These are phyloP conservation scores for Rallus limicola DNA, from an alignment of 2,113 vertebrate genomes.

Conservation along the genomic window DNA sequence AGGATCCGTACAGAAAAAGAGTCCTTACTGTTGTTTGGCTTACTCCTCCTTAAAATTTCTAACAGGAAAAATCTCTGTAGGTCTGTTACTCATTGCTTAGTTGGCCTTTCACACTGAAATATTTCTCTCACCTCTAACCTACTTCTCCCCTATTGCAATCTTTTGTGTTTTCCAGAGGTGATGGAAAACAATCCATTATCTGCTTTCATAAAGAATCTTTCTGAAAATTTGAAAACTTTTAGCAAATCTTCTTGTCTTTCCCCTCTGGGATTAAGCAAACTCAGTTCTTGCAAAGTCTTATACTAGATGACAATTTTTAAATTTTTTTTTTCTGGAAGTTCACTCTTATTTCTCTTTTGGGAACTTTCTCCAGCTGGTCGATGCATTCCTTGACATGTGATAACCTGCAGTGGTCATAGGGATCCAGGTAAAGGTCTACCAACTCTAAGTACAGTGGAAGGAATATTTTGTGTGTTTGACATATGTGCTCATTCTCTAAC, in stretches of 20 bases:
- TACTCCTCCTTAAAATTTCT: conserved; percentile 15
- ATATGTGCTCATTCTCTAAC: neutral
- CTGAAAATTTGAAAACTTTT: neutral
- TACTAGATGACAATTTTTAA: too few relatives aligned
- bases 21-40: neutral
- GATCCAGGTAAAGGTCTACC: neutral
- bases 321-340: neutral
- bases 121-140: conserved; percentile 21
- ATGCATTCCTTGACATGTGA: neutral
- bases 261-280: neutral
- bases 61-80: neutral
- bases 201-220: neutral
- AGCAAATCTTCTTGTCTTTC: neutral
- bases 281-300: neutral
- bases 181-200: neutral
- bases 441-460: neutral
- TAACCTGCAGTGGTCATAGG: neutral
- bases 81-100: neutral
- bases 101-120: neutral
- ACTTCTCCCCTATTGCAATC: neutral
- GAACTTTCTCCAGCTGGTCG: neutral
- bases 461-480: neutral
- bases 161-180: neutral
- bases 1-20: neutral
- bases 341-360: neutral